Conservation (phyloP, 2,888 invertebrate species). For the Steinernema carpocapsae region DNA sequence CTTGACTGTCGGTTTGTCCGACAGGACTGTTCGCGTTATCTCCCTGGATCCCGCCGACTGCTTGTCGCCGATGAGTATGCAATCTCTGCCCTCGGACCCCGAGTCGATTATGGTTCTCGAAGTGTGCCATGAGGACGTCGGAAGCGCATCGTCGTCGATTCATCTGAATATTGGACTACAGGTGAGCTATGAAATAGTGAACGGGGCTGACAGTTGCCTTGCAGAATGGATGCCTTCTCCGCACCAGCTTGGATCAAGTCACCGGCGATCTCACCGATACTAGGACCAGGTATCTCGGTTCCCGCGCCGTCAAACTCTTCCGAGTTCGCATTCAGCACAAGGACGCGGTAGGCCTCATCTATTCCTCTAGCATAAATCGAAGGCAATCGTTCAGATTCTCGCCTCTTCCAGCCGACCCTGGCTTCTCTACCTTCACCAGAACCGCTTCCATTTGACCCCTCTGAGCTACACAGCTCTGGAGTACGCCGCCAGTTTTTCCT, state of each 20-base stretch:
- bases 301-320: conserved; percentile 92
- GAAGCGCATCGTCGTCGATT: conserved; percentile 55
- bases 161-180: conserved; percentile 88
- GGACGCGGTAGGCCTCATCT: conserved; percentile 80
- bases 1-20: conserved; percentile 75
- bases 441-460: conserved; percentile 75
- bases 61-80: conserved; percentile 80
- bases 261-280: conserved; percentile 96
- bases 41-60: conserved; percentile 93
- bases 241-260: conserved; percentile 91
- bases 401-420: conserved; percentile 97
- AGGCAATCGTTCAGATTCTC: conserved; percentile 74
- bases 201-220: conserved; percentile 38
- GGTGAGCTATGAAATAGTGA: conserved; percentile 68
- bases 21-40: conserved; percentile 94
- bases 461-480: conserved; percentile 82
- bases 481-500: conserved; percentile 91
- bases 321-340: conserved; percentile 92
- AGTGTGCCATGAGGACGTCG: conserved; percentile 68
- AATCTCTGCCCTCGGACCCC: conserved; percentile 87
- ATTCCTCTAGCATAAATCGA: neutral
- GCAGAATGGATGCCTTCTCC: conserved; percentile 87
- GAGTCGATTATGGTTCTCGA: conserved; percentile 96
- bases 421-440: conserved; percentile 98
- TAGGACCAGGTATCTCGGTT: conserved; percentile 92